Conservation (phyloP, 1,140 invertebrate species). For the Adoxophyes honmai region DNA sequence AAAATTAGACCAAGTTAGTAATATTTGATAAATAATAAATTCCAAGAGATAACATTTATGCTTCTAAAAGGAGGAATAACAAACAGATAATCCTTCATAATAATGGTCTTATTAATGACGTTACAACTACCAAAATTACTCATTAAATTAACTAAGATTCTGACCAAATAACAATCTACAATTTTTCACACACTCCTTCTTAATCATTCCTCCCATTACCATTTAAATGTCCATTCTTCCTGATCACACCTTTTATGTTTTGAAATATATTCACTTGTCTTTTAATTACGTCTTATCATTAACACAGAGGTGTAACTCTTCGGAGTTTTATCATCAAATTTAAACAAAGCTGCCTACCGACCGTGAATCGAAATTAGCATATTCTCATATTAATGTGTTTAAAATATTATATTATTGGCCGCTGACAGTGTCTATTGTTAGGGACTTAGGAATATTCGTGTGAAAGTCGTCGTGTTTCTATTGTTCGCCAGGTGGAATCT, state of each 20-base stretch:
- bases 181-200: constrained; percentile 11
- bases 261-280: constrained; percentile 15
- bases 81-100: too few species aligned
- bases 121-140: too few species aligned
- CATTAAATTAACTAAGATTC: neutral
- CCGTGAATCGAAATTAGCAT: constrained; percentile 14
- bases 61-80: too few species aligned
- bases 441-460: constrained; percentile 1
- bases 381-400: constrained; percentile 15
- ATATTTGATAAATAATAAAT: too few species aligned
- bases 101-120: too few species aligned
- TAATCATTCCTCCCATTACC: neutral
- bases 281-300: constrained; percentile 14
- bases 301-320: constrained; percentile 7
- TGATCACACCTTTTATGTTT: constrained; percentile 11
- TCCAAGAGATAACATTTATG: too few species aligned
- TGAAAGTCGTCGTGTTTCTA: neutral
- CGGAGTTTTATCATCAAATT: constrained; percentile 7
- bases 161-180: constrained; percentile 3
- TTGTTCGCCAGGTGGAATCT: neutral
- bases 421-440: constrained; percentile 13
- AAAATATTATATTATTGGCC: constrained; percentile 15
- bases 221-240: constrained; percentile 7
- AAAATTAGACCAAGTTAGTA: too few species aligned
- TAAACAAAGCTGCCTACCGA: constrained; percentile 12